These are phyloP conservation scores for Cephus cinctus DNA, from an alignment of 1,140 invertebrate species.

Conservation along the genomic window DNA sequence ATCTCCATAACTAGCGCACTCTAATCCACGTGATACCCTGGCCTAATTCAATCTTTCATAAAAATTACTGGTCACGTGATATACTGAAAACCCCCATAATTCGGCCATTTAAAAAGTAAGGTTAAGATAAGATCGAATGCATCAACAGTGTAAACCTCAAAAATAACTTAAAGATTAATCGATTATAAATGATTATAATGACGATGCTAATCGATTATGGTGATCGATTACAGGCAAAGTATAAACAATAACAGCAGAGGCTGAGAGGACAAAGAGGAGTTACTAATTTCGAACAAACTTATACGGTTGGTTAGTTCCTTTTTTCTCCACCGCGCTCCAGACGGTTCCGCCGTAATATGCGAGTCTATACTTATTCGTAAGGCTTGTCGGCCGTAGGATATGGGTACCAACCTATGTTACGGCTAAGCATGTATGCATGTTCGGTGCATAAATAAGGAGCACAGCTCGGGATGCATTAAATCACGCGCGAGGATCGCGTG, in stretches of 20 bases:
- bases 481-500: conserved; percentile 43
- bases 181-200: too few relatives aligned
- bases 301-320: conserved; percentile 29
- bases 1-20: too few relatives aligned
- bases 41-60: too few relatives aligned
- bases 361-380: conserved; percentile 37
- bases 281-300: conserved; percentile 44
- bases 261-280: conserved; percentile 28
- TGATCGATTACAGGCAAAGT: background rate
- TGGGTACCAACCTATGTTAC: conserved; percentile 33
- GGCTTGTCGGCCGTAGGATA: conserved; percentile 41
- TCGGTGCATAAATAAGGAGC: conserved; percentile 54
- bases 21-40: too few relatives aligned
- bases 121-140: too few relatives aligned
- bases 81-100: too few relatives aligned
- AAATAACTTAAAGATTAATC: too few relatives aligned
- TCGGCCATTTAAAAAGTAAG: too few relatives aligned
- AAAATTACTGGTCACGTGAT: too few relatives aligned
- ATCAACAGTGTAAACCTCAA: too few relatives aligned
- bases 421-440: conserved; percentile 45
- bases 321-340: conserved; percentile 17
- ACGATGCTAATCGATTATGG: too few relatives aligned
- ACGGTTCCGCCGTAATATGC: conserved; percentile 38
- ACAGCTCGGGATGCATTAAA: conserved; percentile 47
- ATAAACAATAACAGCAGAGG: background rate